Conservation (phyloP, 1,140 invertebrate species). For the Lepidotrigona ventralis region DNA sequence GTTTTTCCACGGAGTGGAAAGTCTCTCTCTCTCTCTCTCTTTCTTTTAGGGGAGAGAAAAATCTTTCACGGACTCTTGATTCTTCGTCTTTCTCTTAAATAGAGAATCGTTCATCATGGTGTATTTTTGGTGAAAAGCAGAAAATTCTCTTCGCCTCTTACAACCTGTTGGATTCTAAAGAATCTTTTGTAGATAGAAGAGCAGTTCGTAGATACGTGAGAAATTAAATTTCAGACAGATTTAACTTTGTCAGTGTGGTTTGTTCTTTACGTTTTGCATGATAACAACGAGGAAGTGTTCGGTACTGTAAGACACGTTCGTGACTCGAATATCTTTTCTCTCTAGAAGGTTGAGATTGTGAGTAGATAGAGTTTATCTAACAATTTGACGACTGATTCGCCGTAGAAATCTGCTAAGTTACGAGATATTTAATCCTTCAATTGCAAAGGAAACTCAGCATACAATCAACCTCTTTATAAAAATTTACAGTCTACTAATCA, state of each 20-base stretch:
- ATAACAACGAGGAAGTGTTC: not conserved
- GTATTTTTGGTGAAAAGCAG: not conserved
- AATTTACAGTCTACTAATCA: too few relatives aligned
- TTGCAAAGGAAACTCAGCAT: not conserved
- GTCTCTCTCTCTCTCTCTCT: too few relatives aligned
- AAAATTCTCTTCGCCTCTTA: not conserved
- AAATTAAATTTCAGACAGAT: not conserved
- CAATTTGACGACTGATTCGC: not conserved
- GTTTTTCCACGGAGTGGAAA: not conserved
- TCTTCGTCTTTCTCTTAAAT: not conserved
- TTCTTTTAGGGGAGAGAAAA: not conserved
- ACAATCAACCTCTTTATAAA: too few relatives aligned
- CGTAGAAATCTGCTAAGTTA: not conserved
- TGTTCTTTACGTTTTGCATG: not conserved
- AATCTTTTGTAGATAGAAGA: too few relatives aligned
- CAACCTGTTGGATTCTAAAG: too few relatives aligned
- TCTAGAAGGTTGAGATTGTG: not conserved
- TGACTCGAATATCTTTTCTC: not conserved
- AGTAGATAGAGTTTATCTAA: not conserved
- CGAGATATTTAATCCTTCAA: not conserved
- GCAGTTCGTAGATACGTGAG: too few relatives aligned
- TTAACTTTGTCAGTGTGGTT: not conserved
- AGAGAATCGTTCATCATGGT: not conserved
- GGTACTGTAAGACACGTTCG: not conserved
- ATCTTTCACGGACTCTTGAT: not conserved